Base-by-base conservation (phyloP, 1,140 invertebrate genomes). In the Chironomus tepperi region DNA sequence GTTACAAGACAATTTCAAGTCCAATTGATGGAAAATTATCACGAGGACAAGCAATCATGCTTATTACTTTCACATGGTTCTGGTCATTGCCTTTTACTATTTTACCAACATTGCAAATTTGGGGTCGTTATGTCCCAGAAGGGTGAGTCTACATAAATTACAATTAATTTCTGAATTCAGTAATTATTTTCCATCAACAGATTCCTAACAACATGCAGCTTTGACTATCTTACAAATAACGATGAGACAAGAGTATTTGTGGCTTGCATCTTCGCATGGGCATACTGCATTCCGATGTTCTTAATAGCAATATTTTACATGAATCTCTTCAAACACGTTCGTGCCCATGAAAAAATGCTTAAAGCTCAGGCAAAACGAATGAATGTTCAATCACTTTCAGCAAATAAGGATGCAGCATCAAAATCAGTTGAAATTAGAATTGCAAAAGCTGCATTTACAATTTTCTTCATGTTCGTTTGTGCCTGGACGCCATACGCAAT, bases 281-380 rank as follows among this genome's bases (percentile, higher is more conserved):
- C 89, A 74, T 93, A 92, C 80, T 83, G 78, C 73, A 87, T 92
- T 10, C 90, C 90, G 0, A 87, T 92, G 83, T 10, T 81, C 8
- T 84, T 90, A 21, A 91, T 92, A 64, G 81, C 88, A 73, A 87
- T 85, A 77, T 92, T 89, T 79, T 93, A 93, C 79, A 87, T 85
- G 0, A 88, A 89, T 76, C 85, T 93, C 1, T 87, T 91, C 34
- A 85, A 86, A 43, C 91, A 92, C 74, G 84, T 85, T 0, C 85
- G 88, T 0, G 84, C 84, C 21, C 92, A 95, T 80, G 91, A 93
- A 78, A 88, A 89, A 78, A 91, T 93, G 87, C 85, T 95, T 67
- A 84, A 87, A 64, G 89, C 90, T 18, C 90, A 92, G 85, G 91
- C 91, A 0, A 91, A 91, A 81, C 92, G 91, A 79, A 93, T 93